phyloP scores from a whole-genome alignment of 2,113 vertebrate genomes.

The Ia io region DNA sequence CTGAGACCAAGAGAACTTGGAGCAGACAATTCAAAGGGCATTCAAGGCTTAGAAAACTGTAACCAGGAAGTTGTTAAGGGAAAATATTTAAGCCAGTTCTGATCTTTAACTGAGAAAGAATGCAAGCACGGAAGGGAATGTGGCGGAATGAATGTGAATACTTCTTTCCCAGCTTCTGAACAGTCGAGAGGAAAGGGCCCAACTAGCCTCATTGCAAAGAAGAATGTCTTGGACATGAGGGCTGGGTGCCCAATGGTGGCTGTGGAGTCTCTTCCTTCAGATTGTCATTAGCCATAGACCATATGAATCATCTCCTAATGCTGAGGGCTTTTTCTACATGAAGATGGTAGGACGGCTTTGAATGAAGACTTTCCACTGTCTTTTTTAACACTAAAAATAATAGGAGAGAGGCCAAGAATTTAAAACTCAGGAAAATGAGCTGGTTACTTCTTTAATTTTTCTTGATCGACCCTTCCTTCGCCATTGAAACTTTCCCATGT shows the following conservation, averaged over 20 bases:
- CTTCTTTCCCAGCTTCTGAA: neutral
- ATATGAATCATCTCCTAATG: fast-evolving
- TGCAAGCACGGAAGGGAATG: neutral
- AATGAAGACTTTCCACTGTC: neutral
- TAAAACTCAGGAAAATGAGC: too few species aligned
- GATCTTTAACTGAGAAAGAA: neutral
- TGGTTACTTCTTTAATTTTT: too few species aligned
- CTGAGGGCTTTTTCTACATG: neutral
- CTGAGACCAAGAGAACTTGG: neutral
- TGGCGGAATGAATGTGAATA: neutral
- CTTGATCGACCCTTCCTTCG: too few species aligned
- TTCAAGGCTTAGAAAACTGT: slow-evolving; percentile 12
- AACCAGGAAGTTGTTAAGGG: neutral
- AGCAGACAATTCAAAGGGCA: neutral
- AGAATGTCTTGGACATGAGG: neutral
- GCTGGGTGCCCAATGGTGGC: fast-evolving
- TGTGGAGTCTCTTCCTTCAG: too few species aligned
- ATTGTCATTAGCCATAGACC: neutral
- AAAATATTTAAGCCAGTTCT: slow-evolving; percentile 10
- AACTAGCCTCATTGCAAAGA: neutral
- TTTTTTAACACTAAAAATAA: too few species aligned
- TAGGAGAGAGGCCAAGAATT: too few species aligned
- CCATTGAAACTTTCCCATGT: too few species aligned
- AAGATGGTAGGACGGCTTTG: neutral
- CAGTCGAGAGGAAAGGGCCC: neutral